These are phyloP conservation scores for Coregonus clupeaformis DNA, from an alignment of 2,113 vertebrate species.

Conservation along the genomic window DNA sequence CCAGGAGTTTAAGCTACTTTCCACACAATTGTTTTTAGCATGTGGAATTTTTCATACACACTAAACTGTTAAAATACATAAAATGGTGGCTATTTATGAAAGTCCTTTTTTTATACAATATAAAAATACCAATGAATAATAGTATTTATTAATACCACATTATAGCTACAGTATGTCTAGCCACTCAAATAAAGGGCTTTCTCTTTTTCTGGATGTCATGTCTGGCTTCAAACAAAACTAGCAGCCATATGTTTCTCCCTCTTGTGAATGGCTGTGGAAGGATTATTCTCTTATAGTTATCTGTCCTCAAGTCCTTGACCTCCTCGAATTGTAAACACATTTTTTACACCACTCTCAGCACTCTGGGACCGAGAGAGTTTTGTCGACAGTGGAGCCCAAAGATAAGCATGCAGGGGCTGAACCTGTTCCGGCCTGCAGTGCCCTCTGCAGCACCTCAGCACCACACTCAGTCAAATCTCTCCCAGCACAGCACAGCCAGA, in stretches of 20 bases:
- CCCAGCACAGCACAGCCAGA: conserved; percentile 58
- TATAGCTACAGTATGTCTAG: neutral
- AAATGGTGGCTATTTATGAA: neutral
- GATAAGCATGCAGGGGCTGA: conserved; percentile 93
- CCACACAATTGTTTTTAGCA: too few relatives aligned
- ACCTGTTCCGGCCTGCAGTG: conserved; percentile 92
- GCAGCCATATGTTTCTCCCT: conserved; percentile 39
- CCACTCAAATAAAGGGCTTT: conserved; percentile 12
- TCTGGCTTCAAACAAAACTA: conserved; percentile 13
- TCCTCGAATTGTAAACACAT: conserved; percentile 88
- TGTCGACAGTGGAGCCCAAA: conserved; percentile 89
- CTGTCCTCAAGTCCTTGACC: conserved; percentile 97
- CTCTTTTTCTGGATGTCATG: conserved; percentile 4
- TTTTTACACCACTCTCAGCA: conserved; percentile 83
- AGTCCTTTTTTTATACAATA: neutral
- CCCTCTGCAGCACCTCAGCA: conserved; percentile 90
- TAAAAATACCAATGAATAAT: neutral
- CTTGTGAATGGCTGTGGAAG: conserved; percentile 81
- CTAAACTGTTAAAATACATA: neutral
- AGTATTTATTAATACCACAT: neutral
- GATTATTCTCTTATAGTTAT: conserved; percentile 93
- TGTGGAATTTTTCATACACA: too few relatives aligned
- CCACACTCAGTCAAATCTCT: conserved; percentile 84
- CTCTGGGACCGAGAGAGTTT: conserved; percentile 83
- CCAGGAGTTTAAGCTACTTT: too few relatives aligned